These are phyloP conservation scores for Beris chalybata DNA, from an alignment of 2,888 invertebrate genomes.

Conservation along the genomic window DNA sequence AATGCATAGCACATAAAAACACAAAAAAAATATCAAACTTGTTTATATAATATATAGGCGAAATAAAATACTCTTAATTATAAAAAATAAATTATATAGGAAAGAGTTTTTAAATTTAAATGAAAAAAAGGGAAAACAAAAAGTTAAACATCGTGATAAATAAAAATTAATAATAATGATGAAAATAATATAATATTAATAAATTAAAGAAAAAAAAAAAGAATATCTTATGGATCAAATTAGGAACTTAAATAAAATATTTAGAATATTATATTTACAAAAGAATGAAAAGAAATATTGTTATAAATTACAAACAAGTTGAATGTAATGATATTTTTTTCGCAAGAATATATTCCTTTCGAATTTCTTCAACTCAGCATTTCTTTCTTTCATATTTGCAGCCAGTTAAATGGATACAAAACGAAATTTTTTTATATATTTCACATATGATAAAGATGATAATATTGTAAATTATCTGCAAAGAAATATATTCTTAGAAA, in stretches of 20 bases:
- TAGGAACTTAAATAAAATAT: conserved; percentile 10
- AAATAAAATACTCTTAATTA: too few species aligned
- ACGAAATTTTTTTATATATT: too few species aligned
- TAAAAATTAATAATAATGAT: conserved; percentile 2
- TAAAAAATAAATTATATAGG: neutral
- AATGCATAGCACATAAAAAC: neutral
- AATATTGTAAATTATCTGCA: too few species aligned
- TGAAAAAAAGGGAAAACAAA: conserved; percentile 4
- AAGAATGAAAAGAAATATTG: neutral
- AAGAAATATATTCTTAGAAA: too few species aligned
- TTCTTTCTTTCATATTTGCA: too few species aligned
- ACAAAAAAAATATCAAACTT: conserved; percentile 14
- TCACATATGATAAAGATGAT: too few species aligned
- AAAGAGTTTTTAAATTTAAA: conserved; percentile 1
- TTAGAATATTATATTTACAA: conserved; percentile 21
- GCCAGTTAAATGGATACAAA: too few species aligned
- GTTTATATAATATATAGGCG: conserved; percentile 13
- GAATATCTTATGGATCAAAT: conserved; percentile 23
- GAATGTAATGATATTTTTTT: too few species aligned
- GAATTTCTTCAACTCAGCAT: too few species aligned
- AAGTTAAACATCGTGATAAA: conserved; percentile 32
- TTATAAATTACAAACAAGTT: too few species aligned
- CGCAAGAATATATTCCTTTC: too few species aligned
- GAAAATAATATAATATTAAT: neutral
- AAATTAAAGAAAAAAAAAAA: neutral